Conservation (phyloP, 2,888 invertebrate genomes). For the Trachelus iudaicus region DNA sequence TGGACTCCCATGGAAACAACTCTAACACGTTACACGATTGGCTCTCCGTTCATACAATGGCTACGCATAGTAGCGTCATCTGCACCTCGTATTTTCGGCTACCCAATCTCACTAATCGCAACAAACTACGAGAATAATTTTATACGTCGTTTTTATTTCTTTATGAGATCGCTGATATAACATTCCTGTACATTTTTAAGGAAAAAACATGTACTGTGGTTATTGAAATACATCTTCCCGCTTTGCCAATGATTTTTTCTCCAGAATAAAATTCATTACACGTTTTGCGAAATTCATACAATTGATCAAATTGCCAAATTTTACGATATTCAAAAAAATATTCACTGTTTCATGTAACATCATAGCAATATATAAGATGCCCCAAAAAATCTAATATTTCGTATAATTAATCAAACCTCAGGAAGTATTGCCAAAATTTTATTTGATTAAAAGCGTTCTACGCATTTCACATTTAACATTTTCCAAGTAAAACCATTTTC, state of each 20-base stretch:
- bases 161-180: neutral
- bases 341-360: neutral
- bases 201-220: neutral
- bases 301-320: neutral
- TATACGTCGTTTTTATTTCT: neutral
- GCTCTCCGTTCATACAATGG: slow-evolving; percentile 28
- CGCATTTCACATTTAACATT: neutral
- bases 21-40: slow-evolving; percentile 34
- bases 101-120: neutral
- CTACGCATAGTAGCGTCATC: slow-evolving; percentile 32
- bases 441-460: neutral
- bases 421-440: neutral
- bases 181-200: neutral
- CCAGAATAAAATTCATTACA: neutral
- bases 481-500: neutral
- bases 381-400: neutral
- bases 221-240: neutral
- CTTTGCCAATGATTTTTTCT: neutral
- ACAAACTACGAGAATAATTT: neutral
- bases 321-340: neutral
- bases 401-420: neutral
- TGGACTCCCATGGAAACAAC: slow-evolving; percentile 16
- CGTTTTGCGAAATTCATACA: neutral
- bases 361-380: neutral
- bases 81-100: slow-evolving; percentile 24